Evolutionary conservation across 2,888 invertebrate genomes (phyloP).

Genomic region (Apamea crenata): DNA sequence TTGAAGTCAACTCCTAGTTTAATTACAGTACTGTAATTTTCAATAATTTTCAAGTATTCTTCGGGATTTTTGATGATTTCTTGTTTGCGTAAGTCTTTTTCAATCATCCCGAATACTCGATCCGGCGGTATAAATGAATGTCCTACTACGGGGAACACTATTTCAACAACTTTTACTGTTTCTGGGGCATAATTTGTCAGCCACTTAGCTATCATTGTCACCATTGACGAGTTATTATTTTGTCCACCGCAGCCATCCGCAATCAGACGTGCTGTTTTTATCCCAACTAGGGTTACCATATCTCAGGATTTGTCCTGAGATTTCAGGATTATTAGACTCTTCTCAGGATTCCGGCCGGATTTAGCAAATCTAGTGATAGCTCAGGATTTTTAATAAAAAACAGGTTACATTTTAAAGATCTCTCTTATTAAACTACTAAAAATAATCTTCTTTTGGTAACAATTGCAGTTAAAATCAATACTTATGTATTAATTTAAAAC

Average conservation of each 20-base stretch:
- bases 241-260: constrained; percentile 72
- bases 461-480: no score
- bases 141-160: constrained; percentile 65
- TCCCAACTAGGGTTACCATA: constrained; percentile 5
- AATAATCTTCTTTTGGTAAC: no score
- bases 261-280: constrained; percentile 63
- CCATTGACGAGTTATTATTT: constrained; percentile 69
- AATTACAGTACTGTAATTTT: constrained; percentile 50
- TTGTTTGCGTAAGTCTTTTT: constrained; percentile 61
- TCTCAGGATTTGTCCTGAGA: no score
- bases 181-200: constrained; percentile 52
- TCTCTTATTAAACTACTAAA: no score
- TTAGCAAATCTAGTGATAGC: not conserved
- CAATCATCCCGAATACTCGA: constrained; percentile 65
- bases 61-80: constrained; percentile 56
- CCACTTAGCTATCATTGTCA: constrained; percentile 65
- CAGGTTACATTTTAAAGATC: constrained; percentile 5
- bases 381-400: not conserved
- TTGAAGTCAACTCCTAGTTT: constrained; percentile 42
- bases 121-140: constrained; percentile 68
- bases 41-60: constrained; percentile 61
- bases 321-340: not conserved
- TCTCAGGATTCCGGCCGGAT: constrained; percentile 4
- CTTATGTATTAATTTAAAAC: not conserved
- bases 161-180: constrained; percentile 54